These are phyloP conservation scores for Proteles cristata DNA, from an alignment of 2,113 vertebrate genomes.

Conservation along the genomic window DNA sequence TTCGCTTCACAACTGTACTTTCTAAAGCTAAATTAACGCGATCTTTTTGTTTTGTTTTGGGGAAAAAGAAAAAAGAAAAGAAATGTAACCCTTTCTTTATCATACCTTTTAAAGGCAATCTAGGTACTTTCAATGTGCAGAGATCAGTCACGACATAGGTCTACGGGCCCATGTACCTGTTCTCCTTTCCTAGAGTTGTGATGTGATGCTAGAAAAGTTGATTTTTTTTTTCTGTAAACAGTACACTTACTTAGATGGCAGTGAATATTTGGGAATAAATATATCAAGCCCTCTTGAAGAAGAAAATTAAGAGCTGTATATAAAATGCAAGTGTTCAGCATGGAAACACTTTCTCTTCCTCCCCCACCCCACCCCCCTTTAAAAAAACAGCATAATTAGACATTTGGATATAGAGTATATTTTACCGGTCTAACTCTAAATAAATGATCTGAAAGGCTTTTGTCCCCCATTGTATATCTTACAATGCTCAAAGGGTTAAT, in stretches of 20 bases:
- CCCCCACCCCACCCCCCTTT: conserved; percentile 47
- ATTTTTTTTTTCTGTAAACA: conserved; percentile 81
- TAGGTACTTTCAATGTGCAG: conserved; percentile 82
- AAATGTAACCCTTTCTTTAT: conserved; percentile 77
- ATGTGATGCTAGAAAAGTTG: conserved; percentile 78
- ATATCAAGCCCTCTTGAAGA: conserved; percentile 83
- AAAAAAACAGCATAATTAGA: conserved; percentile 81
- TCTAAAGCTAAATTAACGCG: conserved; percentile 80
- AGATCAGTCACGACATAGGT: conserved; percentile 62
- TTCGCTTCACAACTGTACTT: conserved; percentile 77
- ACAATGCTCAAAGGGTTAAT: conserved; percentile 93
- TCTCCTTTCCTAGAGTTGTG: conserved; percentile 81
- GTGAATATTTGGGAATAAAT: conserved; percentile 85
- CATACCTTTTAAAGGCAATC: conserved; percentile 84
- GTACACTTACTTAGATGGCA: conserved; percentile 84
- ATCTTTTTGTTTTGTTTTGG: conserved; percentile 73
- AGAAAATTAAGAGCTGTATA: conserved; percentile 82
- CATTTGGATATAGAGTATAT: conserved; percentile 83
- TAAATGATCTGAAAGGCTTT: conserved; percentile 85
- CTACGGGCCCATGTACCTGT: conserved; percentile 75
- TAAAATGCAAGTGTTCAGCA: conserved; percentile 85
- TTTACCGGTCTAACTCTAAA: conserved; percentile 81
- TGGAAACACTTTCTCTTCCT: conserved; percentile 75
- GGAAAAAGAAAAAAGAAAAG: neutral
- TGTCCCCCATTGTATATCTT: conserved; percentile 83